Evolutionary conservation across 2,888 invertebrate species (phyloP).

Genomic region (Crepidodera aurea): DNA sequence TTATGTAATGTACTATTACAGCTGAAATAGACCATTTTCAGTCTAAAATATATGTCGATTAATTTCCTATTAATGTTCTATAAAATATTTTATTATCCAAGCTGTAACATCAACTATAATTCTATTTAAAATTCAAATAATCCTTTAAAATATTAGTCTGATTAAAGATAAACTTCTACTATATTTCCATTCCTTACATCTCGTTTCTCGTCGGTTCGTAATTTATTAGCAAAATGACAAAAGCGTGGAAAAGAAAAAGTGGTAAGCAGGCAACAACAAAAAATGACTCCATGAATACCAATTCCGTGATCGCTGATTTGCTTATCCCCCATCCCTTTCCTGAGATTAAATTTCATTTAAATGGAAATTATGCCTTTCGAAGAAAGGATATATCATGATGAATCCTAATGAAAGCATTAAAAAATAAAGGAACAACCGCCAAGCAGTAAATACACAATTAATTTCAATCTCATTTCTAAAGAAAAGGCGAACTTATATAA

Average conservation of each 20-base stretch:
- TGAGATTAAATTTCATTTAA: slow-evolving; percentile 25
- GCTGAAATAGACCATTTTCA: no score
- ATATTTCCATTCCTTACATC: no score
- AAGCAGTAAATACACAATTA: slow-evolving; percentile 23
- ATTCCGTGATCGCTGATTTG: slow-evolving; percentile 17
- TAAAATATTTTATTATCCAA: no score
- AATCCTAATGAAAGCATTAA: slow-evolving; percentile 21
- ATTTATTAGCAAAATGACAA: slow-evolving; percentile 22
- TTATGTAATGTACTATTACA: no score
- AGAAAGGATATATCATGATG: slow-evolving; percentile 27
- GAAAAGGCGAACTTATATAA: slow-evolving; percentile 13
- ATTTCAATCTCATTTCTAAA: slow-evolving; percentile 11
- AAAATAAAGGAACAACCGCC: slow-evolving; percentile 19
- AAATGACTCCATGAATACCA: slow-evolving; percentile 21
- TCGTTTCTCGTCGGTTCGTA: no score
- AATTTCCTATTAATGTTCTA: no score
- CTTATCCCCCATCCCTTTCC: slow-evolving; percentile 15
- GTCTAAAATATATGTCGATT: no score
- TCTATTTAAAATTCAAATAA: no score
- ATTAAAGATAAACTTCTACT: no score
- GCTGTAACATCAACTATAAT: no score
- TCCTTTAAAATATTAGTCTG: no score
- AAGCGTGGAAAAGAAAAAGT: slow-evolving; percentile 4
- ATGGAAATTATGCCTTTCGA: slow-evolving; percentile 23
- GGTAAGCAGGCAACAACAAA: slow-evolving; percentile 23